Evolutionary conservation across 2,113 vertebrate species (phyloP).

Genomic region (human): DNA sequence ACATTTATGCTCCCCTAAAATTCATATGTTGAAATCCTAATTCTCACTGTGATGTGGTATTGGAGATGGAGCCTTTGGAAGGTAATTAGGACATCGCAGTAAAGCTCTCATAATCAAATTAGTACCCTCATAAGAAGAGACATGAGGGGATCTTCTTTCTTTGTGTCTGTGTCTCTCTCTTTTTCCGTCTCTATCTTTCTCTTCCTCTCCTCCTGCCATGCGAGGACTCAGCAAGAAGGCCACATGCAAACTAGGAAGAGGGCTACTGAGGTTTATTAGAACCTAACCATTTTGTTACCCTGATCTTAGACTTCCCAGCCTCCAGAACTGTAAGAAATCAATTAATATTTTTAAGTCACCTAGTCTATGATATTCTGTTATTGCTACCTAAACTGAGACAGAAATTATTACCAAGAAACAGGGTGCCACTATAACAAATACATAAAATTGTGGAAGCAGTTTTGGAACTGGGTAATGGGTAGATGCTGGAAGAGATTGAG

Average conservation of each 20-base stretch:
- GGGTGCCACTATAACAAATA: background rate
- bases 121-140: background rate
- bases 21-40: background rate
- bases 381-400: background rate
- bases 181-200: background rate
- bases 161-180: background rate
- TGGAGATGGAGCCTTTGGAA: background rate
- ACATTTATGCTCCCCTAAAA: background rate
- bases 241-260: background rate
- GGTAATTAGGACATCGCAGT: background rate
- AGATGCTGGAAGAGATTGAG: background rate
- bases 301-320: background rate
- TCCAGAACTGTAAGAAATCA: background rate
- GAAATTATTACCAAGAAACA: background rate
- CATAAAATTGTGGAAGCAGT: background rate
- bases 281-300: background rate
- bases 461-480: background rate
- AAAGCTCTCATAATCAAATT: background rate
- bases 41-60: background rate
- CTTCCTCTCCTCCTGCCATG: no score
- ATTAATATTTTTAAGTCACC: background rate
- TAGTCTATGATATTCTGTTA: background rate
- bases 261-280: background rate
- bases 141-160: background rate
- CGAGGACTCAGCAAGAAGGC: background rate